Percentiles rank a stretch among this genome's conserved stretches.
phyloP scores from a whole-genome alignment of 2,888 invertebrate species.

The Amiota mariae region DNA sequence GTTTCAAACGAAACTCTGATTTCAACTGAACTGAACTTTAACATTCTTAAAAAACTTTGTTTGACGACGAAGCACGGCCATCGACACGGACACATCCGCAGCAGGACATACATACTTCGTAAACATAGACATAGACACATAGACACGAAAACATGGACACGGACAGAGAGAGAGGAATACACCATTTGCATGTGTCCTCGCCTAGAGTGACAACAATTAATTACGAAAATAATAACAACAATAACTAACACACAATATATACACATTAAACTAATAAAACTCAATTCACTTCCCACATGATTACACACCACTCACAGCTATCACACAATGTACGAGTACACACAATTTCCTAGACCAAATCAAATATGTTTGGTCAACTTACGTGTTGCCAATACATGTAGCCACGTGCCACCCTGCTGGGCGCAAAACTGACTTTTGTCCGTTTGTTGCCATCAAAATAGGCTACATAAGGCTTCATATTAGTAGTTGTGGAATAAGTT shows the following conservation, averaged over 20 bases:
- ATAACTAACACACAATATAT: constrained; percentile 1
- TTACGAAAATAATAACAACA: constrained; percentile 16
- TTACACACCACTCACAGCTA: background rate
- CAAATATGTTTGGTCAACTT: constrained; percentile 45
- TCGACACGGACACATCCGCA: no score
- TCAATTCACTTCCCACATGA: background rate
- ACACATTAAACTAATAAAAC: constrained; percentile 1
- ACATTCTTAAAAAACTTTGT: background rate
- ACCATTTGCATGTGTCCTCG: constrained; percentile 6
- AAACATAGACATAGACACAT: background rate
- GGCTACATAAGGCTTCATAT: constrained; percentile 31
- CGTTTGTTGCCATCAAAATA: constrained; percentile 33
- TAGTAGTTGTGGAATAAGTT: constrained; percentile 39
- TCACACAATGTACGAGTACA: background rate
- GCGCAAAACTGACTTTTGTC: constrained; percentile 45
- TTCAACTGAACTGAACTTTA: constrained; percentile 16
- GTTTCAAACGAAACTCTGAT: background rate
- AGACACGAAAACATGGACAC: no score
- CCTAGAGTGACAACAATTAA: constrained; percentile 13
- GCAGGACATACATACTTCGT: no score
- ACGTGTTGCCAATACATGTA: constrained; percentile 64
- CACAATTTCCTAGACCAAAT: background rate
- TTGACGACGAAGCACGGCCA: no score
- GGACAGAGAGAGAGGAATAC: background rate
- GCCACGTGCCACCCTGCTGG: constrained; percentile 52